Percentiles rank a stretch among this genome's conserved stretches.
Conservation (phyloP, 2,113 vertebrate species). For the Hippolais icterina region DNA sequence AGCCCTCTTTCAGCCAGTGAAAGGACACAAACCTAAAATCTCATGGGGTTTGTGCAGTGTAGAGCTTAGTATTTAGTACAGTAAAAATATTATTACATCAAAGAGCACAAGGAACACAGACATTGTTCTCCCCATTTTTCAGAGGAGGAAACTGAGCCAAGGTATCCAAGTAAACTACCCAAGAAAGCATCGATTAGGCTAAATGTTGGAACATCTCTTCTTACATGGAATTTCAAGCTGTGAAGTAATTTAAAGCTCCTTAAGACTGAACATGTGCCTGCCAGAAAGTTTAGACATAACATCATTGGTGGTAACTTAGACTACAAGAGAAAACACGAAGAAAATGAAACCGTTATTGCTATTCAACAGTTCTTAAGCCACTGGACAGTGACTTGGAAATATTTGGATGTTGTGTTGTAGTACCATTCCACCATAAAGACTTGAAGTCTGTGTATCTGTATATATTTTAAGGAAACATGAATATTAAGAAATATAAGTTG, state of each 20-base stretch:
- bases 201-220: not conserved
- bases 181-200: not conserved
- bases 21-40: not conserved
- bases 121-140: not conserved
- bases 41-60: not conserved
- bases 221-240: slow-evolving; percentile 7
- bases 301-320: not conserved
- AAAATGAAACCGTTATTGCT: not conserved
- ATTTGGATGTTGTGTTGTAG: not conserved
- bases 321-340: not conserved
- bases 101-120: not conserved
- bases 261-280: not conserved
- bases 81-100: not conserved
- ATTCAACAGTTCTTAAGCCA: not conserved
- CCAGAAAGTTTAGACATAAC: not conserved
- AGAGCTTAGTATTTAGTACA: not conserved
- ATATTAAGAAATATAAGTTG: not conserved
- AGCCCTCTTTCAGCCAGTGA: not conserved
- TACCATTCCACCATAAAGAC: not conserved
- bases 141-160: not conserved
- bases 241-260: not conserved
- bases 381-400: not conserved
- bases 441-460: not conserved
- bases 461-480: not conserved
- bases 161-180: not conserved